phyloP scores from a whole-genome alignment of 2,888 invertebrate species.

The Eremobia ochroleuca region DNA sequence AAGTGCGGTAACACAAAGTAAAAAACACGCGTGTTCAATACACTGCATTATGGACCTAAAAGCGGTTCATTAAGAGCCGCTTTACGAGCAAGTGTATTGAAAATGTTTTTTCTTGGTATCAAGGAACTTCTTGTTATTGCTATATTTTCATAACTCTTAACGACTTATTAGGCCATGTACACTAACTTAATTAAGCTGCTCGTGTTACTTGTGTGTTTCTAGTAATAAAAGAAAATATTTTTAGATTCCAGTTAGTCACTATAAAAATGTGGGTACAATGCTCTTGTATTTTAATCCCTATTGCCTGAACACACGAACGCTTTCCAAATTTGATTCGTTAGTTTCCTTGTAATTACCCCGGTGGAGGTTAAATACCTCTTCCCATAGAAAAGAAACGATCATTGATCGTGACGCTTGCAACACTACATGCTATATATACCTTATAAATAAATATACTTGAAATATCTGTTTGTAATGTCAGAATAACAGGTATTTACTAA shows the following conservation, averaged over 20 bases:
- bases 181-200: neutral
- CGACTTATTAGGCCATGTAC: neutral
- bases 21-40: too few relatives aligned
- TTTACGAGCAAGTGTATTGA: too few relatives aligned
- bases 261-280: constrained; percentile 1
- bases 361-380: neutral
- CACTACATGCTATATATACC: too few relatives aligned
- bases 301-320: constrained; percentile 23
- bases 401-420: too few relatives aligned
- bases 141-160: neutral
- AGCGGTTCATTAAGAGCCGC: too few relatives aligned
- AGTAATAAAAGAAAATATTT: constrained; percentile 24
- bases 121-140: neutral
- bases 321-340: neutral
- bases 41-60: too few relatives aligned
- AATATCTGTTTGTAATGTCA: too few relatives aligned
- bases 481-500: too few relatives aligned
- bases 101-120: too few relatives aligned
- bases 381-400: too few relatives aligned
- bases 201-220: constrained; percentile 23
- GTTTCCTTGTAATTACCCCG: neutral
- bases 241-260: constrained; percentile 6
- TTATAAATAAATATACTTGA: too few relatives aligned
- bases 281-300: constrained; percentile 23
- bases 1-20: too few relatives aligned